Percentiles rank a stretch among this genome's conserved stretches.
phyloP scores from a whole-genome alignment of 2,113 vertebrate genomes.

The Thymallus thymallus region DNA sequence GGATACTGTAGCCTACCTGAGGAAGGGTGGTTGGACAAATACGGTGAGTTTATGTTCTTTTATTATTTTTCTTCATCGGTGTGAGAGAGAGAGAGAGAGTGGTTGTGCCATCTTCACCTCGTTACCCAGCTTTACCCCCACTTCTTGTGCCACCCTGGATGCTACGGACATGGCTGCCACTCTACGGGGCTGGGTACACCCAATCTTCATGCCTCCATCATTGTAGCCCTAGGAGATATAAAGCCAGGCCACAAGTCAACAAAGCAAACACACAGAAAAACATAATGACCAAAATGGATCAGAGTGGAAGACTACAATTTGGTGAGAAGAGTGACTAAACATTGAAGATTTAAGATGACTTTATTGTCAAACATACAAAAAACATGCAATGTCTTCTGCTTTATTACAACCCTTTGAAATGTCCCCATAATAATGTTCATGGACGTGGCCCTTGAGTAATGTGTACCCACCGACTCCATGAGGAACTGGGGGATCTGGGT shows the following conservation, averaged over 20 bases:
- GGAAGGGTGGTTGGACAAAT: neutral
- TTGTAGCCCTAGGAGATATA: conserved; percentile 79
- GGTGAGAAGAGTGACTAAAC: no score
- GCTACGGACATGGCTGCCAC: conserved; percentile 93
- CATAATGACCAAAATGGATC: no score
- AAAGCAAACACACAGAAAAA: neutral
- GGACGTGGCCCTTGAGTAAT: neutral
- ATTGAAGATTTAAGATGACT: no score
- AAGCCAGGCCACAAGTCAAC: neutral
- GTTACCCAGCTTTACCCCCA: conserved; percentile 88
- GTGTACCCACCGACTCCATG: conserved; percentile 77
- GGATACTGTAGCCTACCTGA: conserved; percentile 90
- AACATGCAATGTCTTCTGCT: no score
- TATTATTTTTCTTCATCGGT: neutral
- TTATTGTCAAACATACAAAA: no score
- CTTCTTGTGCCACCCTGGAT: conserved; percentile 84
- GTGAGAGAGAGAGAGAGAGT: neutral
- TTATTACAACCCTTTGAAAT: no score
- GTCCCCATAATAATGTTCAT: neutral
- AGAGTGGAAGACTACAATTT: no score
- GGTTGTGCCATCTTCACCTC: conserved; percentile 70
- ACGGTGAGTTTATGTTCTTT: neutral
- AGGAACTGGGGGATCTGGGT: conserved; percentile 94
- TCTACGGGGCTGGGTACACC: conserved; percentile 88
- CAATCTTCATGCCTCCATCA: conserved; percentile 84